phyloP scores from a whole-genome alignment of 2,113 vertebrate genomes.

The Spilogale gracilis region DNA sequence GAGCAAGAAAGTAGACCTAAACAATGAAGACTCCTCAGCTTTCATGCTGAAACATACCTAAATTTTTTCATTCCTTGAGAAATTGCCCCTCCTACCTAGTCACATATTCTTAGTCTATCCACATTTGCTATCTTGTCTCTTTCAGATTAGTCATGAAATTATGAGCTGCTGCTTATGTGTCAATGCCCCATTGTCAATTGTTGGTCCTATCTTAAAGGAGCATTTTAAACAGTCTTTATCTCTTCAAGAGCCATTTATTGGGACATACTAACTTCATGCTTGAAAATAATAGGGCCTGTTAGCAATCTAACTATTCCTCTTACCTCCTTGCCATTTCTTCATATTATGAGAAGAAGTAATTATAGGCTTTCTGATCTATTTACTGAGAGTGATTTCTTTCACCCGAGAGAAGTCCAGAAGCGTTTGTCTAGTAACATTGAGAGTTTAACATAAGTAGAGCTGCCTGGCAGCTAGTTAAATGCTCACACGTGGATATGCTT shows the following conservation, averaged over 20 bases:
- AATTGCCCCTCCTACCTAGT: background rate
- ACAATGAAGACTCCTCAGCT: background rate
- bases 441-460: background rate
- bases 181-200: background rate
- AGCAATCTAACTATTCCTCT: background rate
- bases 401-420: background rate
- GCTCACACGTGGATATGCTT: background rate
- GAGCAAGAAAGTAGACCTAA: background rate
- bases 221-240: background rate
- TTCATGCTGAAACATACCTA: conserved; percentile 3
- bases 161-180: conserved; percentile 9
- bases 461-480: background rate
- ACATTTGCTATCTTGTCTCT: background rate
- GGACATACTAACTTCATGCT: background rate
- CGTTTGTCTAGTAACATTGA: background rate
- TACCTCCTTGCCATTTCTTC: background rate
- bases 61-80: background rate
- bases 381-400: background rate
- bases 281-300: background rate
- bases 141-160: conserved; percentile 50
- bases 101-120: background rate
- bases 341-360: background rate
- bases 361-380: background rate
- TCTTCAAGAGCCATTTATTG: conserved; percentile 38
- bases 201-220: background rate